Conservation (phyloP, 2,797 vertebrate species). For the Forpus xanthops region DNA sequence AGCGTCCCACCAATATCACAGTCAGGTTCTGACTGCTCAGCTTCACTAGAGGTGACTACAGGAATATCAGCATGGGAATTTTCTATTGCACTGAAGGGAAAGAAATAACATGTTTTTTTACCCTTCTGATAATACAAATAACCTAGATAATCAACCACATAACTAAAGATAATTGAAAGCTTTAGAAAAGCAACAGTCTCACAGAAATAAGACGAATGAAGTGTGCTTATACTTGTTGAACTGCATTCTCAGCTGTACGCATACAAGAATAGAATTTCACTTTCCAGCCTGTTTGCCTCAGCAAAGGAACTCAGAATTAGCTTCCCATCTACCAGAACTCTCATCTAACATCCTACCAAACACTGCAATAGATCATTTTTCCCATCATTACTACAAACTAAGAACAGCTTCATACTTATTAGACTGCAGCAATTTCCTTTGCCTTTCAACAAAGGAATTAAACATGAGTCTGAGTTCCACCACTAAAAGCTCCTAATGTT, state of each 20-base stretch:
- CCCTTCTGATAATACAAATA: conserved; percentile 61
- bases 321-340: neutral
- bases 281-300: neutral
- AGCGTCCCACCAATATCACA: conserved; percentile 81
- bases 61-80: conserved; percentile 80
- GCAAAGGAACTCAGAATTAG: neutral
- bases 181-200: neutral
- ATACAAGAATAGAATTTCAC: neutral
- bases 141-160: neutral
- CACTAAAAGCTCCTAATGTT: neutral
- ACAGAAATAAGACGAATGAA: neutral
- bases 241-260: neutral
- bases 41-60: conserved; percentile 85
- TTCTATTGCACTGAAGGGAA: conserved; percentile 89
- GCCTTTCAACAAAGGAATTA: neutral
- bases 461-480: fast-evolving
- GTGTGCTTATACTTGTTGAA: neutral
- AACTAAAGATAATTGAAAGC: neutral
- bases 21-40: conserved; percentile 81
- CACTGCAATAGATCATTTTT: neutral
- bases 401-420: neutral
- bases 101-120: conserved; percentile 87
- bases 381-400: neutral
- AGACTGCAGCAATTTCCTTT: neutral
- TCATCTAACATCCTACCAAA: neutral